These are phyloP conservation scores for Danaus melanippus DNA, from an alignment of 1,140 invertebrate genomes.

Conservation along the genomic window DNA sequence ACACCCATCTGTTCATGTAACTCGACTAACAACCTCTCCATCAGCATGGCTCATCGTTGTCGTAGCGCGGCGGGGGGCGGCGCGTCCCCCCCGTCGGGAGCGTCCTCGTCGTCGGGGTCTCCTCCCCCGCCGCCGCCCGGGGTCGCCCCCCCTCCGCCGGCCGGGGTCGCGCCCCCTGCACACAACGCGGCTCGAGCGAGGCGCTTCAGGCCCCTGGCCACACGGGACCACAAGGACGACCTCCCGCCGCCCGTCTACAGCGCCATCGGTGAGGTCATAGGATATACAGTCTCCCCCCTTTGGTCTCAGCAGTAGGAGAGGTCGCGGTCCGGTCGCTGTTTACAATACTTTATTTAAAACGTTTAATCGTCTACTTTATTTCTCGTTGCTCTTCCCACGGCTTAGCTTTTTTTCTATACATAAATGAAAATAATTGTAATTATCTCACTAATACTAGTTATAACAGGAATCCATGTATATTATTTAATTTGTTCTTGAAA, in stretches of 20 bases:
- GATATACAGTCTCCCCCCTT: neutral
- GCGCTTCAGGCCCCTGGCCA: slow-evolving; percentile 35
- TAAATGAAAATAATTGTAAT: too few species aligned
- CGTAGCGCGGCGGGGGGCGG: slow-evolving; percentile 23
- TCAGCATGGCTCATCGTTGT: slow-evolving; percentile 34
- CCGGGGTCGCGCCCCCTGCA: slow-evolving; percentile 16
- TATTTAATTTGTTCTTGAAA: too few species aligned
- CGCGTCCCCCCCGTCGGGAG: slow-evolving; percentile 5
- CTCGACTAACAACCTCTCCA: neutral
- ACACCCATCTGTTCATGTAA: neutral
- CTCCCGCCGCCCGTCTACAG: slow-evolving; percentile 13
- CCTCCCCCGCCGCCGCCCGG: slow-evolving; percentile 26
- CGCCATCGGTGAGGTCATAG: slow-evolving; percentile 10
- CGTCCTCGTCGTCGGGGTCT: slow-evolving; percentile 29
- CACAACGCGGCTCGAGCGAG: slow-evolving; percentile 47
- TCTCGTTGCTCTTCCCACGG: too few species aligned
- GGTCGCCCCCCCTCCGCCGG: slow-evolving; percentile 18
- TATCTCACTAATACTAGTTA: too few species aligned
- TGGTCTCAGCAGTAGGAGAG: too few species aligned
- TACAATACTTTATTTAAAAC: too few species aligned
- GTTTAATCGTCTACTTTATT: too few species aligned
- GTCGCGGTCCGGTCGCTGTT: too few species aligned
- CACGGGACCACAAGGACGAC: slow-evolving; percentile 7
- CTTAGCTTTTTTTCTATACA: too few species aligned
- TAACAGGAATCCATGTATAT: too few species aligned